A percentile compares a stretch with the other conserved stretches of the same genome.
These are phyloP conservation scores for Caenorhabditis wallacei DNA, from an alignment of 2,888 invertebrate genomes.

Conservation along the genomic window DNA sequence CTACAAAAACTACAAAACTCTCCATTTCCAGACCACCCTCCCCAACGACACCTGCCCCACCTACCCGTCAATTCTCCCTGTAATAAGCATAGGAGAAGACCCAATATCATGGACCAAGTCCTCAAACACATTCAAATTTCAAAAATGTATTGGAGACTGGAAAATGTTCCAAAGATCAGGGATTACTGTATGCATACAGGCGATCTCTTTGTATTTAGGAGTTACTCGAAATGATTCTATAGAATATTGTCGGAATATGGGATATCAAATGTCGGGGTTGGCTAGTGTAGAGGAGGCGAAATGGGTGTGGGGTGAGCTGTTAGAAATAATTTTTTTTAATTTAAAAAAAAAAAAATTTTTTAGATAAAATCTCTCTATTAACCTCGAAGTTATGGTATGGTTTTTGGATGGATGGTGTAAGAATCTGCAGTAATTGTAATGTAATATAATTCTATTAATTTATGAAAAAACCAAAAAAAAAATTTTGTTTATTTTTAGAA, in stretches of 20 bases:
- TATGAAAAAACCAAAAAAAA: background rate
- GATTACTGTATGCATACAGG: conserved; percentile 9
- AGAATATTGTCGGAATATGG: background rate
- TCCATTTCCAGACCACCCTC: background rate
- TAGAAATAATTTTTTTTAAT: background rate
- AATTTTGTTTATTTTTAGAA: background rate
- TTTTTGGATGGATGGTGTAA: background rate
- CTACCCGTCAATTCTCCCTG: background rate
- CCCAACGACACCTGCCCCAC: background rate
- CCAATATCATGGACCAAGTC: background rate
- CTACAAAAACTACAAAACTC: too few relatives aligned
- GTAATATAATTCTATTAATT: background rate
- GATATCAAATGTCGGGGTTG: background rate
- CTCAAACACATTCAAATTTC: background rate
- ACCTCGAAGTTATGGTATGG: background rate
- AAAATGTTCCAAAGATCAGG: background rate
- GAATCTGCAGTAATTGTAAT: background rate
- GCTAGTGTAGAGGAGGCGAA: background rate
- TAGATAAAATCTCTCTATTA: too few relatives aligned
- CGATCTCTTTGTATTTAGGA: background rate
- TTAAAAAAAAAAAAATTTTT: too few relatives aligned
- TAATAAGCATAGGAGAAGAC: background rate
- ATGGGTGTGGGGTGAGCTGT: background rate
- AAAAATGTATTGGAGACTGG: background rate
- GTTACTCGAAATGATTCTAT: too few relatives aligned